Conservation (phyloP, 2,113 vertebrate genomes). For the Hippocampus zosterae region DNA sequence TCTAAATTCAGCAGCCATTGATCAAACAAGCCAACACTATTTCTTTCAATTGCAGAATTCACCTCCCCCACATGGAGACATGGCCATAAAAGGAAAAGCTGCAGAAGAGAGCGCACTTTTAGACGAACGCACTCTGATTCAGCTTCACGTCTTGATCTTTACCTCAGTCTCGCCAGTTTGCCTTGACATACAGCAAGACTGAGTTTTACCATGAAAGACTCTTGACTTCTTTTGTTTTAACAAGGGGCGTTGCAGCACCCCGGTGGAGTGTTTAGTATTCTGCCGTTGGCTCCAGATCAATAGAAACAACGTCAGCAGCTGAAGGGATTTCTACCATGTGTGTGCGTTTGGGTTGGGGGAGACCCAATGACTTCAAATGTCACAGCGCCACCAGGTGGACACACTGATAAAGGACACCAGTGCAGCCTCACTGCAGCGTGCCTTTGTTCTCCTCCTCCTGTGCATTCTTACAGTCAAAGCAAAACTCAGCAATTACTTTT, state of each 20-base stretch:
- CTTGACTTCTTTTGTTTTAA: neutral
- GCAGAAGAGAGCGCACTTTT: constrained; percentile 11
- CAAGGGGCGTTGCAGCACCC: constrained; percentile 18
- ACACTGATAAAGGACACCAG: constrained; percentile 9
- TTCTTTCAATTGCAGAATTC: neutral
- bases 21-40: neutral
- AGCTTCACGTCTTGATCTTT: neutral
- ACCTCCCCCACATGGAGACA: neutral
- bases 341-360: constrained; percentile 20
- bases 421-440: neutral
- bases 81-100: constrained; percentile 20
- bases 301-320: constrained; percentile 57
- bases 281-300: constrained; percentile 48
- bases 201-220: neutral
- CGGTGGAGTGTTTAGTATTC: constrained; percentile 50
- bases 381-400: constrained; percentile 64
- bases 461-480: neutral
- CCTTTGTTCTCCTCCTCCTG: neutral
- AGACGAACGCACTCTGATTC: neutral
- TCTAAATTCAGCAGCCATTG: neutral
- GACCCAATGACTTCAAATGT: constrained; percentile 13
- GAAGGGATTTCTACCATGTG: constrained; percentile 53
- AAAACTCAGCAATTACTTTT: neutral
- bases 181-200: neutral
- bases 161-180: constrained; percentile 17